phyloP scores from a whole-genome alignment of 2,888 invertebrate genomes.

The Phortica magna region DNA sequence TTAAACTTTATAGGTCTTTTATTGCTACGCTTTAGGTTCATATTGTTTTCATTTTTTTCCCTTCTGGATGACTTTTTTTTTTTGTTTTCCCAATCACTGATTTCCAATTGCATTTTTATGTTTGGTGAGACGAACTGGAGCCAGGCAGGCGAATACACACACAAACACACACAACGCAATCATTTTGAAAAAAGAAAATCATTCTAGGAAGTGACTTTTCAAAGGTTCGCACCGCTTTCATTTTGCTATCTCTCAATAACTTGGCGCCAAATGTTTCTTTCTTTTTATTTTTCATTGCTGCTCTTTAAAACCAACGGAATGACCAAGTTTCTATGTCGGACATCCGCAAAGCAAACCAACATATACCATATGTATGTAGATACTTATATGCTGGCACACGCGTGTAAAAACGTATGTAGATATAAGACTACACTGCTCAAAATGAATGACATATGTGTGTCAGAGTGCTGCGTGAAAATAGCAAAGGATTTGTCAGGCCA shows the following conservation, averaged over 20 bases:
- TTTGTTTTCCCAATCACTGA: conserved; percentile 14
- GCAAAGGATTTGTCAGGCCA: too few species aligned
- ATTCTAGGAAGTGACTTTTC: background rate
- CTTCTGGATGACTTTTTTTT: conserved; percentile 1
- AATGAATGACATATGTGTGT: background rate
- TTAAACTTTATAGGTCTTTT: conserved; percentile 33
- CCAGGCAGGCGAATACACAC: background rate
- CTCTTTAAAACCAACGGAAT: background rate
- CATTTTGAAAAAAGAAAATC: background rate
- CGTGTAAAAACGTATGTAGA: background rate
- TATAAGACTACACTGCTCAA: background rate
- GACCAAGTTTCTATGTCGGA: conserved; percentile 12
- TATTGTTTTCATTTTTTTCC: conserved; percentile 13
- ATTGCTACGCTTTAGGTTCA: conserved; percentile 7
- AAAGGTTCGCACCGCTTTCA: background rate
- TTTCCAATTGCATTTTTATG: conserved; percentile 27
- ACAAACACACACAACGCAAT: background rate
- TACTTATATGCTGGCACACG: background rate
- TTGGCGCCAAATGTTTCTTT: background rate
- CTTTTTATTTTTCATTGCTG: background rate
- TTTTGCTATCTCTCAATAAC: conserved; percentile 6
- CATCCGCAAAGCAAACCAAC: background rate
- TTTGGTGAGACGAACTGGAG: background rate
- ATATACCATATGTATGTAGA: background rate
- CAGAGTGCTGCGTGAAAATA: too few species aligned